Evolutionary conservation across 1,140 invertebrate species (phyloP).

Genomic region (Cherax destructor): DNA sequence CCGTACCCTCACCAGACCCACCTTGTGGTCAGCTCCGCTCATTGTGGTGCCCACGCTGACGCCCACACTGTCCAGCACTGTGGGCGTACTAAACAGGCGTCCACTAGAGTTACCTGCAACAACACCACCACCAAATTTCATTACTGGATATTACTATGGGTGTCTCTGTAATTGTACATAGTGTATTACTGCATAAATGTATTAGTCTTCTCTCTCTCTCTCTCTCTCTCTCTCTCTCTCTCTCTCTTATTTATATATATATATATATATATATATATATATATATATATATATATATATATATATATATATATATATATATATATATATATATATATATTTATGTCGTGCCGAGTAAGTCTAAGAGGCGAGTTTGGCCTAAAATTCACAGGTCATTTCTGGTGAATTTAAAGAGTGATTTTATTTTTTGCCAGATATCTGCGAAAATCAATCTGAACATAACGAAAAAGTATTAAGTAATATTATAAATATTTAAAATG

Average conservation of each 20-base stretch:
- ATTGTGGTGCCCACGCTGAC: constrained; percentile 7
- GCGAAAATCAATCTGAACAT: too few relatives aligned
- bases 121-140: background rate
- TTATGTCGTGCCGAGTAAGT: too few relatives aligned
- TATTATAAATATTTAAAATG: too few relatives aligned
- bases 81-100: constrained; percentile 39
- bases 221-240: constrained; percentile 42
- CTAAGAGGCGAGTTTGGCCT: too few relatives aligned
- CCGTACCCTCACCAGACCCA: constrained; percentile 36
- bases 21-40: background rate
- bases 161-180: constrained; percentile 38
- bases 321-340: background rate
- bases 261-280: constrained; percentile 52
- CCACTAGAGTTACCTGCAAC: constrained; percentile 27
- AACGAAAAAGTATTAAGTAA: too few relatives aligned
- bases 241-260: constrained; percentile 48
- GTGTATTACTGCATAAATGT: too few relatives aligned
- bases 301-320: background rate
- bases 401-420: too few relatives aligned
- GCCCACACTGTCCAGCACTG: constrained; percentile 31
- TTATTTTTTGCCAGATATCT: too few relatives aligned
- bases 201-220: constrained; percentile 42
- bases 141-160: background rate
- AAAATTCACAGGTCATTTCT: too few relatives aligned
- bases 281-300: constrained; percentile 36